Percentiles rank a stretch among this genome's conserved stretches.
Evolutionary conservation across 1,140 invertebrate genomes (phyloP).

Genomic region (Heliothis virescens): DNA sequence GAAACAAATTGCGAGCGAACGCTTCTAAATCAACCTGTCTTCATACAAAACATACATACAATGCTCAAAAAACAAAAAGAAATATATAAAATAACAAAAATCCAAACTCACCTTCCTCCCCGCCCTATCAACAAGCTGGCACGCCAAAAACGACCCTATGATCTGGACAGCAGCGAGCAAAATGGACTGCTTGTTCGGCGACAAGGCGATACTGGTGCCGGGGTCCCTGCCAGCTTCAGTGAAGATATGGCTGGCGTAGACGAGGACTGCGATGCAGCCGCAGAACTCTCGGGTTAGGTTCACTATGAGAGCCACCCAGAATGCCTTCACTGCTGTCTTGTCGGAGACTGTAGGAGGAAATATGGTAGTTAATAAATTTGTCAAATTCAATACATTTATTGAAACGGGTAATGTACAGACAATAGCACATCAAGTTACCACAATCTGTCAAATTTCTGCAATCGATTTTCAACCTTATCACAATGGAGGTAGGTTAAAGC

Average conservation of each 20-base stretch:
- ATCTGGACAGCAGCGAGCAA: slow-evolving; percentile 78
- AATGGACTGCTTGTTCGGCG: slow-evolving; percentile 80
- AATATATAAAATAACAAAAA: no score
- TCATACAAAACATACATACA: no score
- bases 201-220: slow-evolving; percentile 68
- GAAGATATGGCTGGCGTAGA: slow-evolving; percentile 82
- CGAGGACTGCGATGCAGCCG: slow-evolving; percentile 80
- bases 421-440: no score
- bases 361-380: background rate
- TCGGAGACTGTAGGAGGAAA: slow-evolving; percentile 64
- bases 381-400: no score
- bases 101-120: slow-evolving; percentile 73
- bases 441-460: no score
- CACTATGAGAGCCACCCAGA: slow-evolving; percentile 79
- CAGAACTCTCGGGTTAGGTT: slow-evolving; percentile 78
- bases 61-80: background rate
- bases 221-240: slow-evolving; percentile 72
- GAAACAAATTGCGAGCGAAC: no score
- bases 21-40: no score
- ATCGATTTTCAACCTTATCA: no score
- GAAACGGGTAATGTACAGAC: no score
- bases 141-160: slow-evolving; percentile 78
- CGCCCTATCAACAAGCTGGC: slow-evolving; percentile 76
- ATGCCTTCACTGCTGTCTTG: slow-evolving; percentile 76
- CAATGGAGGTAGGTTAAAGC: no score